Percentiles rank a stretch among this genome's conserved stretches.
phyloP scores from a whole-genome alignment of 2,888 invertebrate species.

The Ganaspis brasiliensis region DNA sequence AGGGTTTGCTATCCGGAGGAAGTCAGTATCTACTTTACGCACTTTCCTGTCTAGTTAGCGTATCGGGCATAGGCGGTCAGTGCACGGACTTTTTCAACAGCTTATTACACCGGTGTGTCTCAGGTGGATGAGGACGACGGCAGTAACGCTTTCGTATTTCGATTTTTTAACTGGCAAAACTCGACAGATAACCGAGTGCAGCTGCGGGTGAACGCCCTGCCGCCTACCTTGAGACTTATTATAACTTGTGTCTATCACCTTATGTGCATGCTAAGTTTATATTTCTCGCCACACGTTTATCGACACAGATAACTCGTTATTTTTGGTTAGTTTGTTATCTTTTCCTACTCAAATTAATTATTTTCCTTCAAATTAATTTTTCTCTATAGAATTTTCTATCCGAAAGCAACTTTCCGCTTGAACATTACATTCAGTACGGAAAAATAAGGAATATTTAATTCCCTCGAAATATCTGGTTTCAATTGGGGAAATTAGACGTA shows the following conservation, averaged over 20 bases:
- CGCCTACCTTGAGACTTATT: conserved; percentile 72
- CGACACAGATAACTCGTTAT: conserved; percentile 54
- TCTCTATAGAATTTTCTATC: no score
- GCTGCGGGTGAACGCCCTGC: conserved; percentile 75
- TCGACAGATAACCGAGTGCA: conserved; percentile 63
- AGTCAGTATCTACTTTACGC: conserved; percentile 68
- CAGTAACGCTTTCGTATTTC: conserved; percentile 64
- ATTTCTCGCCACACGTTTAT: conserved; percentile 28
- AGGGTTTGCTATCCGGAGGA: conserved; percentile 70
- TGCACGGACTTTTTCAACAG: conserved; percentile 58
- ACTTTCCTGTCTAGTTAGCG: conserved; percentile 67
- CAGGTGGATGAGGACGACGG: conserved; percentile 54
- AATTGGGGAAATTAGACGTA: no score
- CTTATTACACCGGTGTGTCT: conserved; percentile 54
- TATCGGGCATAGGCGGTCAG: conserved; percentile 60
- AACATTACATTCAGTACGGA: no score
- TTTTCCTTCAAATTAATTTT: no score
- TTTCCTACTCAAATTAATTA: neutral
- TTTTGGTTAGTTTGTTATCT: neutral
- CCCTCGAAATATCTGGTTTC: no score
- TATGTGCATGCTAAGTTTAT: conserved; percentile 25
- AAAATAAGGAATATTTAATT: no score
- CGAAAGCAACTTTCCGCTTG: no score
- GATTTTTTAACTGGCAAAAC: conserved; percentile 65
- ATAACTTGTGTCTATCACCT: conserved; percentile 56